Base-by-base conservation (phyloP, 2,113 vertebrate genomes). In the Tetrao urogallus region DNA sequence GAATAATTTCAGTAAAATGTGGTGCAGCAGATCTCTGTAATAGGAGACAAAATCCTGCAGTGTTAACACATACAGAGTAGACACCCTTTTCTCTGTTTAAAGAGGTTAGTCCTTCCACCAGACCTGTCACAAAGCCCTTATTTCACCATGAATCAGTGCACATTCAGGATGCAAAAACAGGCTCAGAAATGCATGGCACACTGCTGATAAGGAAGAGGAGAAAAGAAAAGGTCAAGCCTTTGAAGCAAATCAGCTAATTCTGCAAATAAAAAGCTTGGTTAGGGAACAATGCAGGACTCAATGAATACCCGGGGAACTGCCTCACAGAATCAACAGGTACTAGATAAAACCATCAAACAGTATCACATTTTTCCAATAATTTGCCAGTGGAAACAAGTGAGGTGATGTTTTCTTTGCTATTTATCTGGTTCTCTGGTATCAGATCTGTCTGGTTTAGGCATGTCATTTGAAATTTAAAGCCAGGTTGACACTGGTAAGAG, bases 121-220 rank as follows among this genome's bases (percentile, higher is more conserved):
- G 45, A 76, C 10, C 13, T 77, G 50, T 52, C 78, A 87, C 34
- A 94, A 88, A 78, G 21, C n/a, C 67, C 32, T 84, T 61, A 94
- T 65, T 92, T 84, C 45, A 86, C 58, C 70, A 89, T 74, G 63
- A 94, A 64, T 45, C 65, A 69, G 30, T 82, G 98, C 95, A 98
- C 90, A 98, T 97, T 92, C 97, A 98, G 96, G 98, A 98, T 90
- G 98, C 97, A 11, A 98, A 98, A 97, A 98, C 95, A 0, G 98
- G 98, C 95, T 98, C 94, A 0, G 97, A 98, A 95, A 97, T 96
- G 80, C 97, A 97, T 32, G 97, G 97, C 28, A 98, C 97, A 5
- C 97, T 72, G 96, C 97, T 45, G 98, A 99, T 97, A 99, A 98
- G 89, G 97, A 98, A 86, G 98, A 98, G 89, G 97, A 98, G 92